Conservation (phyloP, 1,140 invertebrate species). For the Caenorhabditis remanei region DNA sequence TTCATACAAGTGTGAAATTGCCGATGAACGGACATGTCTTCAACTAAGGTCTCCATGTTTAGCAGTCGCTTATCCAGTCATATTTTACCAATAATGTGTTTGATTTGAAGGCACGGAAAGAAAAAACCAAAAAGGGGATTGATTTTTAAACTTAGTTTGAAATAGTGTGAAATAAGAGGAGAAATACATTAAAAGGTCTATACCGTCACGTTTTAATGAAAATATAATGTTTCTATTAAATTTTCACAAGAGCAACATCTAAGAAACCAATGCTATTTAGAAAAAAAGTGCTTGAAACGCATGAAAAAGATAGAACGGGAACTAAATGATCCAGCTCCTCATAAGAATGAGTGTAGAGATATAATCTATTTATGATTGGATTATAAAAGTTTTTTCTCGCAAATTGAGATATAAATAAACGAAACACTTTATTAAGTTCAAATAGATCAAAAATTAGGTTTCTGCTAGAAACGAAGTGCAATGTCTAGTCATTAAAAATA, state of each 20-base stretch:
- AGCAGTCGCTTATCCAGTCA: not conserved
- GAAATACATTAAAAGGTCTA: not conserved
- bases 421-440: not conserved
- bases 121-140: not conserved
- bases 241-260: not conserved
- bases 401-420: too few species aligned
- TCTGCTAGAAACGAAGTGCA: too few species aligned
- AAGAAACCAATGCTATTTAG: not conserved
- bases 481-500: too few species aligned
- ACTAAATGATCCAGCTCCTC: too few species aligned
- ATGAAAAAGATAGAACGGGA: not conserved
- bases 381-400: not conserved
- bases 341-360: too few species aligned
- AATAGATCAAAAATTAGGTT: too few species aligned
- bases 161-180: not conserved
- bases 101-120: not conserved
- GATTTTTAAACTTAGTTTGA: not conserved
- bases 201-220: too few species aligned
- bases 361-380: conserved; percentile 4
- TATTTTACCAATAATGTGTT: conserved; percentile 13
- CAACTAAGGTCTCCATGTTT: not conserved
- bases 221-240: too few species aligned
- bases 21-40: conserved; percentile 26
- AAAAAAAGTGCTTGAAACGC: too few species aligned
- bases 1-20: conserved; percentile 52